Conservation (phyloP, 2,888 invertebrate genomes). For the Clusia tigrina region DNA sequence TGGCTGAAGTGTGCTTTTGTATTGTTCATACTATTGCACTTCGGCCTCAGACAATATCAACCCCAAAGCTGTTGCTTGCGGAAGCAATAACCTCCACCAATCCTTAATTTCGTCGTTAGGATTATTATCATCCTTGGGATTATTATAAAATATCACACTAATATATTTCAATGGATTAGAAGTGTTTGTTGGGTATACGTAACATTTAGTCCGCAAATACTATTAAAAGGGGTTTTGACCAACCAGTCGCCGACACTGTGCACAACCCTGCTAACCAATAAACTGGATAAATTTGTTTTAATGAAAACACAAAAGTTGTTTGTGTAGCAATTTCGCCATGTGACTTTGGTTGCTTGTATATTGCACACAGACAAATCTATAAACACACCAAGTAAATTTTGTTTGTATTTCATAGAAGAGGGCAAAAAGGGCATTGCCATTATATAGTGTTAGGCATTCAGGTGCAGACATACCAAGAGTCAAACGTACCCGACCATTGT, state of each 20-base stretch:
- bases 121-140: slow-evolving; percentile 32
- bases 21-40: slow-evolving; percentile 27
- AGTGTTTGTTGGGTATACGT: slow-evolving; percentile 32
- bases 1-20: too few species aligned
- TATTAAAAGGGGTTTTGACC: too few species aligned
- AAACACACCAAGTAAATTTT: background rate
- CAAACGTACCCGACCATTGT: slow-evolving; percentile 10
- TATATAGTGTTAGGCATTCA: slow-evolving; percentile 33
- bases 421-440: slow-evolving; percentile 34
- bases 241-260: background rate
- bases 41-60: too few species aligned
- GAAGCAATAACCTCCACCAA: slow-evolving; percentile 25
- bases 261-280: background rate
- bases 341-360: too few species aligned
- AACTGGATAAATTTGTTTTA: slow-evolving; percentile 11
- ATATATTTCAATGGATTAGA: slow-evolving; percentile 36
- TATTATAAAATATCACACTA: slow-evolving; percentile 37
- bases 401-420: slow-evolving; percentile 11
- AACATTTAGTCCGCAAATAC: too few species aligned
- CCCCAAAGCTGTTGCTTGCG: too few species aligned
- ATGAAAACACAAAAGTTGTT: slow-evolving; percentile 19
- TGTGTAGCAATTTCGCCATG: background rate
- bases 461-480: slow-evolving; percentile 9
- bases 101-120: slow-evolving; percentile 33
- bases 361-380: background rate